Evolutionary conservation across 2,113 vertebrate genomes (phyloP).

Genomic region (Oenanthe melanoleuca): DNA sequence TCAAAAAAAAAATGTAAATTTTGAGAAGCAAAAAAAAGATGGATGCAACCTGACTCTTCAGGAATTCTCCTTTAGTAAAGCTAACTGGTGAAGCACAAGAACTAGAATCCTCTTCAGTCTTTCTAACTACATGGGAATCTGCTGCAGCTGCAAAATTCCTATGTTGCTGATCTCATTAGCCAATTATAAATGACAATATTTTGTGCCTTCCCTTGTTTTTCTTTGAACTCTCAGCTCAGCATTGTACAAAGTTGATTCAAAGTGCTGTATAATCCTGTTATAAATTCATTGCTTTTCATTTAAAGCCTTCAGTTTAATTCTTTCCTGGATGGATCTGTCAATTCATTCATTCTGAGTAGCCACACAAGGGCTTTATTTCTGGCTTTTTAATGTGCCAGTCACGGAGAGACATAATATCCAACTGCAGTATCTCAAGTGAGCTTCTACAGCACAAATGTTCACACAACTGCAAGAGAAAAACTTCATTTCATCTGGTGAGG

Average conservation of each 20-base stretch:
- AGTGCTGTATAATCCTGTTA: conserved; percentile 46
- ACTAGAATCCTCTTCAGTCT: not conserved
- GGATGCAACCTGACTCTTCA: not conserved
- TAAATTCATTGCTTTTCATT: conserved; percentile 60
- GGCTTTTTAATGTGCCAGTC: conserved; percentile 49
- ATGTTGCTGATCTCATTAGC: not conserved
- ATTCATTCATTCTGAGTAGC: conserved; percentile 31
- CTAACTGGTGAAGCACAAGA: not conserved
- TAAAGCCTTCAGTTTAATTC: conserved; percentile 43
- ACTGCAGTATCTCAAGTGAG: conserved; percentile 39
- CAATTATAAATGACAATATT: conserved; percentile 36
- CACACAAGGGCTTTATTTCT: conserved; percentile 49
- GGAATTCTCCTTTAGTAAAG: not conserved
- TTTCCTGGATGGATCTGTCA: conserved; percentile 42
- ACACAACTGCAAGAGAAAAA: conserved; percentile 47
- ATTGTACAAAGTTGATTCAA: conserved; percentile 23
- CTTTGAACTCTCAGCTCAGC: conserved; percentile 24
- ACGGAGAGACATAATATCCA: not conserved
- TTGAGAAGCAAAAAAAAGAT: not conserved
- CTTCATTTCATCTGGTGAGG: conserved; percentile 41
- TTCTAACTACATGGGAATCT: not conserved
- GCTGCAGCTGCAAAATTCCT: not conserved
- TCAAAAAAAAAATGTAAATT: not conserved
- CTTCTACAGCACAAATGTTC: conserved; percentile 45
- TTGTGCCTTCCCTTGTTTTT: conserved; percentile 17